phyloP scores from a whole-genome alignment of 2,888 invertebrate species.

The Amphipoea lucens region DNA sequence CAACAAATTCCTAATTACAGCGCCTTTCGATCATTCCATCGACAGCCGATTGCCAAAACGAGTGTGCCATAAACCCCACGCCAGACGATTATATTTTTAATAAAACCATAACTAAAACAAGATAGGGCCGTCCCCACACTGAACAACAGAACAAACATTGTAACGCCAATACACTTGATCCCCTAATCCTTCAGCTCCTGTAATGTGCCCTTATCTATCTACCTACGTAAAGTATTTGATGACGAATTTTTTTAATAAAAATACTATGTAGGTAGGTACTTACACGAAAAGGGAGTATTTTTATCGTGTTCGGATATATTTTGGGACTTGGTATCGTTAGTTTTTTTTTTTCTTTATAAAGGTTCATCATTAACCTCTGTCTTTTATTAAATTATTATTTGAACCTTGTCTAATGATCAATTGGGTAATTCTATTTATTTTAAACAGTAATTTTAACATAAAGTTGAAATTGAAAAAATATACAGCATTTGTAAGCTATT shows the following conservation, averaged over 20 bases:
- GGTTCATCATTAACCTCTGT: neutral
- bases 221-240: constrained; percentile 52
- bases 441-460: neutral
- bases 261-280: constrained; percentile 15
- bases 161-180: constrained; percentile 76
- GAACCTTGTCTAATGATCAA: neutral
- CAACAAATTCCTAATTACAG: constrained; percentile 41
- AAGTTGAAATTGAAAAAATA: neutral
- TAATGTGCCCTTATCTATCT: constrained; percentile 68
- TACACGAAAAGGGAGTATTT: constrained; percentile 34
- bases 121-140: constrained; percentile 76
- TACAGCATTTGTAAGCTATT: no score
- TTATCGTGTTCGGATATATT: constrained; percentile 36
- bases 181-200: constrained; percentile 79
- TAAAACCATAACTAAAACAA: constrained; percentile 64
- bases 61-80: constrained; percentile 58
- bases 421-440: neutral
- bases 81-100: constrained; percentile 63
- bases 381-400: neutral
- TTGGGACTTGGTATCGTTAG: neutral
- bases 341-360: neutral
- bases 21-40: constrained; percentile 42
- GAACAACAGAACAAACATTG: constrained; percentile 79
- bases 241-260: constrained; percentile 65
- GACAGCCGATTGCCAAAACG: constrained; percentile 52